Base-by-base conservation (phyloP, 2,888 invertebrate genomes). In the Tetramorium bicarinatum region DNA sequence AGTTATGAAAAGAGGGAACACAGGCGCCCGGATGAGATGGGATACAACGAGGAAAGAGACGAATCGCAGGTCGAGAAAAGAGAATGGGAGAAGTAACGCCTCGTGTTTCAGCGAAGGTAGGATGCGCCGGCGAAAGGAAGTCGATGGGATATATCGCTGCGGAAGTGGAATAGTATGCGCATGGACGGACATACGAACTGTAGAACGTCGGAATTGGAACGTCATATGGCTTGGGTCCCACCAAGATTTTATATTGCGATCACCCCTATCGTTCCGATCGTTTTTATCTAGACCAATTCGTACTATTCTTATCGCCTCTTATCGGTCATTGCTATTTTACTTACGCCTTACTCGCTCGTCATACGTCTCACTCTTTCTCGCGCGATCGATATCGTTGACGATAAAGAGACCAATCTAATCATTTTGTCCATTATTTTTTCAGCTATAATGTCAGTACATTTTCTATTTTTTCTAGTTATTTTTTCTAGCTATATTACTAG, bases 231-330 rank as follows among this genome's bases (percentile, higher is more conserved):
- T 79, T 41, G 74, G 80, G 82, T 91, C 90, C 76, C 90, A 89
- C 87, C 89, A 91, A 92, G 90, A 92, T 92, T 92, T 91, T 91
- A 90, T 91, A 90, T 90, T 87, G 87, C 88, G 85, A 92, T 91
- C 91, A 82, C 86, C 87, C 84, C 88, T 89, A 90, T 89, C 87
- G 87, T 75, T 84, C 89, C 92, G 88, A 91, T 92, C 89, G 87
- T 88, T 88, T 91, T 91, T 90, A 92, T 91, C 88, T 69, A 71
- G 61, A 86, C 79, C 84, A 64, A 84, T 88, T 88, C 83, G 67
- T 85, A 84, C 85, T 71, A 86, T 81, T 89, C 90, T 88, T 89
- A 89, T 86, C 83, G 82, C 67, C 67, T 82, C 62, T 54, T 77
- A 66, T 87, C 83, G 79, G 61, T 52, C 76, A 15, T 25, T 34